phyloP scores from a whole-genome alignment of 2,888 invertebrate genomes.

The Cyclophora albipunctata region DNA sequence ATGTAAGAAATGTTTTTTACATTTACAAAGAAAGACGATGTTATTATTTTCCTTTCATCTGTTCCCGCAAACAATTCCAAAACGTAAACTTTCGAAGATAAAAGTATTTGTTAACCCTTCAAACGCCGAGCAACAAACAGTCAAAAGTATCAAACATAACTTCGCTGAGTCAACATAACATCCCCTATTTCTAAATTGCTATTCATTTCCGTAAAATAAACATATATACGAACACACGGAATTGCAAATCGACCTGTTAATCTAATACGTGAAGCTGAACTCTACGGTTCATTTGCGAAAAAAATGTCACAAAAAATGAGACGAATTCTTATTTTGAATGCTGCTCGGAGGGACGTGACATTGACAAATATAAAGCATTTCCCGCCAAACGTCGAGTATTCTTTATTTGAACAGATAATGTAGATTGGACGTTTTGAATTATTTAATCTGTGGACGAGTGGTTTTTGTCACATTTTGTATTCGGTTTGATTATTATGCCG shows the following conservation, averaged over 20 bases:
- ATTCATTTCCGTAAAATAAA: constrained; percentile 75
- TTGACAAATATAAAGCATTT: constrained; percentile 73
- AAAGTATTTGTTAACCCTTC: constrained; percentile 4
- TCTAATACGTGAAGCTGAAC: constrained; percentile 63
- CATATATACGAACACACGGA: constrained; percentile 69
- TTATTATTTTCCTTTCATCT: too few relatives aligned
- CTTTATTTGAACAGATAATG: constrained; percentile 65
- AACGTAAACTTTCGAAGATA: too few relatives aligned
- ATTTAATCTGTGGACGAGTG: constrained; percentile 24
- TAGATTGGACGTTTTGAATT: constrained; percentile 48
- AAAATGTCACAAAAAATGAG: constrained; percentile 68
- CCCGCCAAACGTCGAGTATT: constrained; percentile 49
- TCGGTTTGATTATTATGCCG: constrained; percentile 1
- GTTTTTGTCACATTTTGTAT: constrained; percentile 22
- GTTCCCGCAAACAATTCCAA: too few relatives aligned
- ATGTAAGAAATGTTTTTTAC: too few relatives aligned
- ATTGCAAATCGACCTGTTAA: constrained; percentile 75
- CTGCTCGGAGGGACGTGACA: constrained; percentile 54
- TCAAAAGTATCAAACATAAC: constrained; percentile 30
- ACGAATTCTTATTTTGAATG: constrained; percentile 49
- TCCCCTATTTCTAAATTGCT: constrained; percentile 55
- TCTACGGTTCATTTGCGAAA: constrained; percentile 68
- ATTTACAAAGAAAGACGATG: too few relatives aligned
- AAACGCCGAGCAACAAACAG: constrained; percentile 3
- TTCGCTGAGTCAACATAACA: constrained; percentile 57